phyloP scores from a whole-genome alignment of 1,140 invertebrate species.

The Tenebrio molitor region DNA sequence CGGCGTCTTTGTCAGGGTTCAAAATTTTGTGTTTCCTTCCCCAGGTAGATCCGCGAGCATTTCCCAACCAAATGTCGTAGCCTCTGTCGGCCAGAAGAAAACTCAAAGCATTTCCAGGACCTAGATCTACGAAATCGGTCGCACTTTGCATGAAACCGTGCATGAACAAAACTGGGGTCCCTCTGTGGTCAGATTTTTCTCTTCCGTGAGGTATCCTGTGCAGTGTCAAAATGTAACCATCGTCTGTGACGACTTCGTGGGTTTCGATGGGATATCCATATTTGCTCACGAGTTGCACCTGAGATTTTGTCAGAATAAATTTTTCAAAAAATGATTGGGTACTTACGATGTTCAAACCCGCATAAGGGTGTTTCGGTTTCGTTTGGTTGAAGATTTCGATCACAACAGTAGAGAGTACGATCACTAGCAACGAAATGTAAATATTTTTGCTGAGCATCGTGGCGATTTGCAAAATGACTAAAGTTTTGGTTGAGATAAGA shows the following conservation, averaged over 20 bases:
- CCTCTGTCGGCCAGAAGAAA: conserved; percentile 63
- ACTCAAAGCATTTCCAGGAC: conserved; percentile 69
- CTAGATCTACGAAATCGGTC: conserved; percentile 72
- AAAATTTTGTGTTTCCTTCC: conserved; percentile 44
- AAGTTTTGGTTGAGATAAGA: too few species aligned
- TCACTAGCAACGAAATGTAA: not conserved
- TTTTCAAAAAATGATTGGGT: not conserved
- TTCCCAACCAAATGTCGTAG: conserved; percentile 79
- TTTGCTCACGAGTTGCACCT: conserved; percentile 10
- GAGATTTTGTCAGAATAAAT: not conserved
- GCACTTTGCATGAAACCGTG: conserved; percentile 76
- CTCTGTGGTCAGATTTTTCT: not conserved
- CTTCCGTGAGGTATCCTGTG: conserved; percentile 14
- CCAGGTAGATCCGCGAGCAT: conserved; percentile 66
- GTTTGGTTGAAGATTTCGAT: not conserved
- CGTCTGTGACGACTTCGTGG: conserved; percentile 17
- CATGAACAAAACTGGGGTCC: conserved; percentile 70
- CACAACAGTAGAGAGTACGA: not conserved
- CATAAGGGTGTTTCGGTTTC: conserved; percentile 14
- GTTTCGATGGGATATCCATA: conserved; percentile 16
- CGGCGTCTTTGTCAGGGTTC: conserved; percentile 31
- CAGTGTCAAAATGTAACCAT: conserved; percentile 38
- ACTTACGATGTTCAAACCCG: conserved; percentile 36
- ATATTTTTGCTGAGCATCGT: conserved; percentile 9
- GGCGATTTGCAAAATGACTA: too few species aligned